These are phyloP conservation scores for Phyllostomus hastatus DNA, from an alignment of 2,113 vertebrate species.

Conservation along the genomic window DNA sequence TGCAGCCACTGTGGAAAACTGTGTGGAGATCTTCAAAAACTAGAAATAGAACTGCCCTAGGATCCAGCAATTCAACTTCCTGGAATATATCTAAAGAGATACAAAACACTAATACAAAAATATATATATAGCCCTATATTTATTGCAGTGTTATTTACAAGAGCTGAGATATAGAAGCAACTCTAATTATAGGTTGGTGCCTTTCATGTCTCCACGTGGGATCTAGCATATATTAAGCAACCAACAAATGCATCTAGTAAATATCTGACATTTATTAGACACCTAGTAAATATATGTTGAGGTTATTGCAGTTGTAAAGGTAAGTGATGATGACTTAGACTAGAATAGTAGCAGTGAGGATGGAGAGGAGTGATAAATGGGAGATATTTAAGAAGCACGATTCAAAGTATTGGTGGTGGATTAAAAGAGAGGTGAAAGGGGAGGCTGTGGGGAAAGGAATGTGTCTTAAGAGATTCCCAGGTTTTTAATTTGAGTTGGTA, in stretches of 20 bases:
- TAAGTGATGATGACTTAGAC: neutral
- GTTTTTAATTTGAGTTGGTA: neutral
- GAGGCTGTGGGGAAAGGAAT: neutral
- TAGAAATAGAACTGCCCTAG: neutral
- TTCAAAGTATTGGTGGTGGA: neutral
- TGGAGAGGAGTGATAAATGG: neutral
- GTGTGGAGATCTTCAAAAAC: neutral
- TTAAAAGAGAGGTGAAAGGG: neutral
- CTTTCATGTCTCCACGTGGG: neutral
- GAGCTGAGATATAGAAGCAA: neutral
- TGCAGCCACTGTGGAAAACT: neutral
- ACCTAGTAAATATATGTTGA: neutral
- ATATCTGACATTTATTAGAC: neutral
- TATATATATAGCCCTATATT: neutral
- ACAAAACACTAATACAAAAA: neutral
- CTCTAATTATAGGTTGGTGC: neutral
- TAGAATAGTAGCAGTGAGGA: neutral
- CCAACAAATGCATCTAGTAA: neutral
- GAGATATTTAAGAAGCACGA: neutral
- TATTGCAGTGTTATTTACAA: neutral
- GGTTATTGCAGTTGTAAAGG: neutral
- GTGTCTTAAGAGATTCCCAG: neutral
- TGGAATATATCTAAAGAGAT: neutral
- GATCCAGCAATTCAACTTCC: neutral
- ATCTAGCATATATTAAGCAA: neutral